phyloP scores from a whole-genome alignment of 2,797 vertebrate genomes.

The Limnodromus scolopaceus region DNA sequence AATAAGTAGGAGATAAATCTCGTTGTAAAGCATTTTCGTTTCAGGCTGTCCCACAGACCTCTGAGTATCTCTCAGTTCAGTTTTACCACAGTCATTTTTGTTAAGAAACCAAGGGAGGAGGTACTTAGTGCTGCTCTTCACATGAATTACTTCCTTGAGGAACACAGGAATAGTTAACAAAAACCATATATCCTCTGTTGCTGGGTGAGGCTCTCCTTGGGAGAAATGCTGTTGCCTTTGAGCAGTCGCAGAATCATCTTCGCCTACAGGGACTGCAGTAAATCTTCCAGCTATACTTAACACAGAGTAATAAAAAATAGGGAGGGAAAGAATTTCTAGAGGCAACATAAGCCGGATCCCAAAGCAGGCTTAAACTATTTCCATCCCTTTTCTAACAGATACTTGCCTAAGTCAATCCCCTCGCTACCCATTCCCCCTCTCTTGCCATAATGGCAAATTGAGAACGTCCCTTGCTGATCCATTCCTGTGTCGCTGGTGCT shows the following conservation, averaged over 20 bases:
- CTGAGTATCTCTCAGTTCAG: background rate
- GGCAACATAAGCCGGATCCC: background rate
- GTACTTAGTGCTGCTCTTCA: background rate
- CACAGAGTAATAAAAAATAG: background rate
- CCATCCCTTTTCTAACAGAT: background rate
- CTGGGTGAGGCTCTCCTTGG: background rate
- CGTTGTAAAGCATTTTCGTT: background rate
- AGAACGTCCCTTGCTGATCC: accelerated
- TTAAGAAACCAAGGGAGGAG: background rate
- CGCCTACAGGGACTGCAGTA: background rate
- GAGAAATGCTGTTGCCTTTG: background rate
- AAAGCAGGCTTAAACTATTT: background rate
- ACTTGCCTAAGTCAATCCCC: background rate
- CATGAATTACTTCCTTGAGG: background rate
- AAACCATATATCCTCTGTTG: background rate
- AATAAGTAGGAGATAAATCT: background rate
- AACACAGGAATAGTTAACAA: background rate
- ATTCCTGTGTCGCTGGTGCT: background rate
- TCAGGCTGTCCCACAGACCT: background rate
- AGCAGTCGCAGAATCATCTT: background rate
- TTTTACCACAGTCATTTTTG: background rate
- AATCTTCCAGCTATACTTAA: background rate
- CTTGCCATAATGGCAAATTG: background rate
- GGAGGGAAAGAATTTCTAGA: background rate
- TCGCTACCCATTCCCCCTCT: background rate